A percentile compares a stretch with the other conserved stretches of the same genome.
phyloP scores from a whole-genome alignment of 2,113 vertebrate genomes.

The Elanoides forficatus region DNA sequence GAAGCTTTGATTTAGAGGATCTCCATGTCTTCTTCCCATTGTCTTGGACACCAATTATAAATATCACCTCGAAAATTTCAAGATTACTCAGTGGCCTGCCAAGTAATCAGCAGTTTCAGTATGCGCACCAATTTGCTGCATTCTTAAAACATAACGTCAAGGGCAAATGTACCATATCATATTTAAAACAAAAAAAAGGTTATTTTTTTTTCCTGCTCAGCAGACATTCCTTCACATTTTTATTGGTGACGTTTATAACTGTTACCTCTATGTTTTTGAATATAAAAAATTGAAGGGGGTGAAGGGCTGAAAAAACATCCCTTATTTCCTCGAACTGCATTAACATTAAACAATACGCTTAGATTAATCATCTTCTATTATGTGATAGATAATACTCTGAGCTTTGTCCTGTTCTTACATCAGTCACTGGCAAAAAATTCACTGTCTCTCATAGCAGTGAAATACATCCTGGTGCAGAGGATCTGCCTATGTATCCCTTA shows the following conservation, averaged over 20 bases:
- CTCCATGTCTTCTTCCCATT: not conserved
- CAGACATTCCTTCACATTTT: slow-evolving; percentile 39
- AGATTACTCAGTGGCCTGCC: not conserved
- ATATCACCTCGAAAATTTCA: not conserved
- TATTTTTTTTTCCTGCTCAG: not conserved
- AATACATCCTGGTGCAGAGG: not conserved
- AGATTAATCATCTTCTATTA: not conserved
- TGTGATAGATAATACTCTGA: not conserved
- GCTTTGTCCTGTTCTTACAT: not conserved
- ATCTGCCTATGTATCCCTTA: not conserved
- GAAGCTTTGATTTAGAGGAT: not conserved
- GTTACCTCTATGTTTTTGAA: not conserved
- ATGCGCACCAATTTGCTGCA: not conserved
- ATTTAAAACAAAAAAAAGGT: not conserved
- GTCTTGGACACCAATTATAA: not conserved
- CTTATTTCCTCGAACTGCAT: not conserved
- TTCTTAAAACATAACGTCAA: slow-evolving; percentile 45
- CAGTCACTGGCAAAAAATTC: not conserved
- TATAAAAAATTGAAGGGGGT: not conserved
- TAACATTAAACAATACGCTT: slow-evolving; percentile 13
- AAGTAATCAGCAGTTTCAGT: slow-evolving; percentile 25
- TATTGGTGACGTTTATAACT: slow-evolving; percentile 8
- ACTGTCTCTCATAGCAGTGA: not conserved
- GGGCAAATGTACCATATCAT: slow-evolving; percentile 20
- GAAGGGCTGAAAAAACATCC: not conserved